These are phyloP conservation scores for Polyergus mexicanus DNA, from an alignment of 1,140 invertebrate genomes.

Conservation along the genomic window DNA sequence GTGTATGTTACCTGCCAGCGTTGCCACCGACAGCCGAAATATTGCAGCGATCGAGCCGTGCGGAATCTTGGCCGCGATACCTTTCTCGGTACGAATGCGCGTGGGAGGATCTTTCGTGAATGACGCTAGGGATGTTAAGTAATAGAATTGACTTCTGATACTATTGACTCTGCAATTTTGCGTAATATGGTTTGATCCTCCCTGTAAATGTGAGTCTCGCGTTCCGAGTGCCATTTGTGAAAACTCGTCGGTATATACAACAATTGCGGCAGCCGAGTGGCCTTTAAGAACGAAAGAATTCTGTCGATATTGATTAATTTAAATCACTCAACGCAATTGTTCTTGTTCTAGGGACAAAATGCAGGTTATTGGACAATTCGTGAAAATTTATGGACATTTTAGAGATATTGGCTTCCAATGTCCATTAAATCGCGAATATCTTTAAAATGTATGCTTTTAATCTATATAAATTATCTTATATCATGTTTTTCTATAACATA, in stretches of 20 bases:
- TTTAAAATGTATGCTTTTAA: background rate
- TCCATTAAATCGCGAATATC: background rate
- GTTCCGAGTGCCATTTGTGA: background rate
- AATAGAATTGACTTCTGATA: background rate
- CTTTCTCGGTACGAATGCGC: constrained; percentile 24
- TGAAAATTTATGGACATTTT: constrained; percentile 17
- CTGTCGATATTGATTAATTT: constrained; percentile 45
- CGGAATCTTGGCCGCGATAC: constrained; percentile 53
- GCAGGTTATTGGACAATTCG: constrained; percentile 40
- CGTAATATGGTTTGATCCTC: background rate
- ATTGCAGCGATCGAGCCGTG: constrained; percentile 42
- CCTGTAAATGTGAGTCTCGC: background rate
- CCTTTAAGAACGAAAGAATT: constrained; percentile 3
- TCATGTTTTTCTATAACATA: background rate
- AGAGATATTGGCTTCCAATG: background rate
- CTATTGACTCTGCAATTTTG: background rate
- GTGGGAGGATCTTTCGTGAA: constrained; percentile 25
- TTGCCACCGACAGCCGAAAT: constrained; percentile 60
- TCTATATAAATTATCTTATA: background rate
- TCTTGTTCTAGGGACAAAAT: constrained; percentile 1
- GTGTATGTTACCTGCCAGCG: constrained; percentile 59
- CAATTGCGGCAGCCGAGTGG: background rate
- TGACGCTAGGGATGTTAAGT: background rate
- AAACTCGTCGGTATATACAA: background rate
- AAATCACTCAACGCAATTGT: background rate